Evolutionary conservation across 2,888 invertebrate species (phyloP).

Genomic region (Podotricha telesiphe): DNA sequence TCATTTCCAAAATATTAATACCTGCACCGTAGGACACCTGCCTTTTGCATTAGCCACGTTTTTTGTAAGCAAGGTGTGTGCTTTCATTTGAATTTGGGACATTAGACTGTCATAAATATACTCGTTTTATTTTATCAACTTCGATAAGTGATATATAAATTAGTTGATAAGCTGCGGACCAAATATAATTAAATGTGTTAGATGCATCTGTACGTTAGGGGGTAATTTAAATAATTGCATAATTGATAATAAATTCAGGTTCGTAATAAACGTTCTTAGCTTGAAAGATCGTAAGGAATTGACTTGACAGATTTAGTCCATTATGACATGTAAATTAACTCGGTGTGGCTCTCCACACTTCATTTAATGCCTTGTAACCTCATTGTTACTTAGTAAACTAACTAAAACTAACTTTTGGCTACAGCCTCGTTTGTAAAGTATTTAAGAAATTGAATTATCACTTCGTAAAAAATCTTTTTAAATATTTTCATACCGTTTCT

Average conservation of each 20-base stretch:
- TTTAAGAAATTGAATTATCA: too few species aligned
- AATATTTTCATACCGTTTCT: too few species aligned
- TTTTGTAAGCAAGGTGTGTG: constrained; percentile 51
- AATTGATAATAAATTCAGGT: too few species aligned
- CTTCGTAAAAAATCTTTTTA: too few species aligned
- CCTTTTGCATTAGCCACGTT: constrained; percentile 50
- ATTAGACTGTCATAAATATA: constrained; percentile 44
- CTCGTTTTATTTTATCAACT: constrained; percentile 30
- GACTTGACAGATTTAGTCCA: neutral
- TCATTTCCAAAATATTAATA: constrained; percentile 40
- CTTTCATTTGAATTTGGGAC: constrained; percentile 46
- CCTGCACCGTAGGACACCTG: constrained; percentile 47
- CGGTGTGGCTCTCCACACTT: too few species aligned
- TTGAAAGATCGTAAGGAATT: neutral
- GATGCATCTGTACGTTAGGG: neutral
- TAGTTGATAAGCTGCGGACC: neutral
- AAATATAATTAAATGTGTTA: neutral
- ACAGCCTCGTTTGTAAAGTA: too few species aligned
- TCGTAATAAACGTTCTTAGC: too few species aligned
- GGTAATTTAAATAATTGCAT: neutral
- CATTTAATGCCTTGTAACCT: too few species aligned
- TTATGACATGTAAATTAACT: too few species aligned
- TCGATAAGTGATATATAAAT: constrained; percentile 23
- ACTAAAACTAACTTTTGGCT: too few species aligned
- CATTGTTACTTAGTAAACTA: too few species aligned